These are phyloP conservation scores for Rhopalosiphum nymphaeae DNA, from an alignment of 2,888 invertebrate species.

Conservation along the genomic window DNA sequence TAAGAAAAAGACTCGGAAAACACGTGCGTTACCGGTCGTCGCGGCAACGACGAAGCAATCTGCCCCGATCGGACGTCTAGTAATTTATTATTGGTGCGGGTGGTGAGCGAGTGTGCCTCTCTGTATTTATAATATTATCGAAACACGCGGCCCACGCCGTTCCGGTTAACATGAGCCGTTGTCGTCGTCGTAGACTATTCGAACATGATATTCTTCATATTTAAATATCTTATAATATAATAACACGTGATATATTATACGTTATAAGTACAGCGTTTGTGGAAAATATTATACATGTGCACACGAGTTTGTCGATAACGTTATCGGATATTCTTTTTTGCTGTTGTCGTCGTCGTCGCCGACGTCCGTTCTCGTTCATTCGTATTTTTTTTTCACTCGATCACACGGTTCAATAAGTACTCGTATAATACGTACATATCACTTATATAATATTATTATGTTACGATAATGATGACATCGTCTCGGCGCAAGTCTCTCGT, in stretches of 20 bases:
- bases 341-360: not conserved
- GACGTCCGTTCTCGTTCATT: not conserved
- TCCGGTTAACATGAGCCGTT: constrained; percentile 18
- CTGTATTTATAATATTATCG: constrained; percentile 3
- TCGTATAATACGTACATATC: not conserved
- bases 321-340: constrained; percentile 36
- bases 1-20: constrained; percentile 11
- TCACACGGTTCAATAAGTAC: not conserved
- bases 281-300: not conserved
- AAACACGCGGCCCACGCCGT: constrained; percentile 51
- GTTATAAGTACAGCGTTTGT: not conserved
- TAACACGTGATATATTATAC: not conserved
- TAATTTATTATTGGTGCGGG: constrained; percentile 42
- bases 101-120: not conserved
- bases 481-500: not conserved
- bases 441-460: not conserved
- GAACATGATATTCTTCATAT: constrained; percentile 51
- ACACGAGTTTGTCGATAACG: constrained; percentile 34
- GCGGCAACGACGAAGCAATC: constrained; percentile 37
- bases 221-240: not conserved
- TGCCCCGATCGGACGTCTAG: constrained; percentile 51
- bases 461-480: not conserved
- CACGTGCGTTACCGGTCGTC: constrained; percentile 47
- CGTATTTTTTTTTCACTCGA: not conserved
- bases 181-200: constrained; percentile 16